Conservation (phyloP, 2,113 vertebrate genomes). For the Myrmecobius fasciatus region DNA sequence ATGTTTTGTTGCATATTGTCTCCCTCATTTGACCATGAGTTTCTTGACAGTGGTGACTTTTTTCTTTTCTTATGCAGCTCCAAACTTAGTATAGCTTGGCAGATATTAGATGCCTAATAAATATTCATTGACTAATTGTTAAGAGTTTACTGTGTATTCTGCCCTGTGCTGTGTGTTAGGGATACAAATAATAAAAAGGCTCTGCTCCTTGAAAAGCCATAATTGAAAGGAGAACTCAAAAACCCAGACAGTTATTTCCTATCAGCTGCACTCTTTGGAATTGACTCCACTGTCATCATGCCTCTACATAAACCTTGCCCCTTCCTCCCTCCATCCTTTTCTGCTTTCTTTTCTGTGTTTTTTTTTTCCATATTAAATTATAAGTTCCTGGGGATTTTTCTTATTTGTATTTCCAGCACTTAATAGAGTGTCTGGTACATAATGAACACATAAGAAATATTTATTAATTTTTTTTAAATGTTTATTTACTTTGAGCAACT, state of each 20-base stretch:
- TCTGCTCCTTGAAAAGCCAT: too few relatives aligned
- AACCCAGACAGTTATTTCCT: neutral
- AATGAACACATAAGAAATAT: neutral
- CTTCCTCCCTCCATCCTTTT: neutral
- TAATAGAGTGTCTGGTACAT: neutral
- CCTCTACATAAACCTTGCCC: neutral
- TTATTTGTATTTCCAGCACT: neutral
- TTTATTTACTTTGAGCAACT: neutral
- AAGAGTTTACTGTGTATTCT: too few relatives aligned
- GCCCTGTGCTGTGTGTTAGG: too few relatives aligned
- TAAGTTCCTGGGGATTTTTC: neutral
- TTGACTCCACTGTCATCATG: neutral
- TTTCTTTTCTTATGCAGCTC: neutral
- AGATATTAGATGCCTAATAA: neutral
- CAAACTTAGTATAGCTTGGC: slow-evolving; percentile 6
- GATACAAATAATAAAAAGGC: too few relatives aligned
- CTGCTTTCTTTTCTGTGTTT: neutral
- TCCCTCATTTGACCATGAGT: too few relatives aligned
- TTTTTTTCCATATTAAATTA: neutral
- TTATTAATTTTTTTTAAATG: neutral
- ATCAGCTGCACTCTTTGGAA: neutral
- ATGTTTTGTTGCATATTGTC: too few relatives aligned
- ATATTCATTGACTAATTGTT: neutral
- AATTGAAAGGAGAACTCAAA: too few relatives aligned
- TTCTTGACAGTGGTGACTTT: neutral